These are phyloP conservation scores for Eilema griseolum DNA, from an alignment of 2,888 invertebrate genomes.

Conservation along the genomic window DNA sequence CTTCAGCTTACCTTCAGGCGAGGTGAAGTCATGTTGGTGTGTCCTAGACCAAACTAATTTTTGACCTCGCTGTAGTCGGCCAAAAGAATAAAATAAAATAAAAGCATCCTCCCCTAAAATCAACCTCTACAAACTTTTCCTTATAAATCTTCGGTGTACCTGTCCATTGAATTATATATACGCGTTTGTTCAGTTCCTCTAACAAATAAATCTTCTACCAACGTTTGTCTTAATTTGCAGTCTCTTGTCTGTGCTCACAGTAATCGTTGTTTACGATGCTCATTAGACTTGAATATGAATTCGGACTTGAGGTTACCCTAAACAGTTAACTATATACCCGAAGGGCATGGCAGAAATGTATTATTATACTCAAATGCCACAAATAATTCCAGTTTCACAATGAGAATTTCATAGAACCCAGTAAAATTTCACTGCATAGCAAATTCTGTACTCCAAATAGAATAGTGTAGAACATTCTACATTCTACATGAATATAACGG, in stretches of 20 bases:
- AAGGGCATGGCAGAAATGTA: neutral
- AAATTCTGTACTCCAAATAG: neutral
- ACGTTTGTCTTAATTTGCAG: constrained; percentile 39
- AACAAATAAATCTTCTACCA: constrained; percentile 20
- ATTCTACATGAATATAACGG: too few relatives aligned
- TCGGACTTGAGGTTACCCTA: neutral
- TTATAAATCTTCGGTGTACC: constrained; percentile 15
- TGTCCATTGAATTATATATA: constrained; percentile 24
- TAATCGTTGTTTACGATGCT: constrained; percentile 41
- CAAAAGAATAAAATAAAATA: neutral
- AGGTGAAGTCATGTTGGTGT: too few relatives aligned
- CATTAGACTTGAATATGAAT: constrained; percentile 16
- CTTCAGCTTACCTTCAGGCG: too few relatives aligned
- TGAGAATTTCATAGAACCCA: too few relatives aligned
- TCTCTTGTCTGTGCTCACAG: constrained; percentile 27
- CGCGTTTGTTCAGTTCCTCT: constrained; percentile 3
- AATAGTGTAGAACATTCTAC: too few relatives aligned
- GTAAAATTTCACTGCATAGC: neutral
- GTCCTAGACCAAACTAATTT: neutral
- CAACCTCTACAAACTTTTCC: neutral
- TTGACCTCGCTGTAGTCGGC: neutral
- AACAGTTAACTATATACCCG: neutral
- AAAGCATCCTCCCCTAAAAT: neutral
- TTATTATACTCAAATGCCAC: neutral
- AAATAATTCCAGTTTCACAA: neutral